Base-by-base conservation (phyloP, 2,888 invertebrate species). In the Cremastinae sp. region DNA sequence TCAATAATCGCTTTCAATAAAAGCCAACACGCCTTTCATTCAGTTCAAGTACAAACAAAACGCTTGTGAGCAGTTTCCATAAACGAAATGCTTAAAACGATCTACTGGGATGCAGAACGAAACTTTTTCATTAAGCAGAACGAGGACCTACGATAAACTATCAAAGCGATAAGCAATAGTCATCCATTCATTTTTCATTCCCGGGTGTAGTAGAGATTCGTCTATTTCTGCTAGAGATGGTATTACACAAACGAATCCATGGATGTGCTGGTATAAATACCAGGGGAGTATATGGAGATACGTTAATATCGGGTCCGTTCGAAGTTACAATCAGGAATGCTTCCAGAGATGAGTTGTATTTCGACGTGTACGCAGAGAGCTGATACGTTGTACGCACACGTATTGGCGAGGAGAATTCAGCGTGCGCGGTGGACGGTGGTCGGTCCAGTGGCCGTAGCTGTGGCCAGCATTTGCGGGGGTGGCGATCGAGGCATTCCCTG, bases 371-470 rank as follows among this genome's bases (percentile, higher is more conserved):
- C 5, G 28, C 28, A 5, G 28, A 28, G 28, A 28, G 5, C 28
- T 49, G 51, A 61, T 66, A 58, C 62, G 68, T 51, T 58, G 55
- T 61, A 70, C 74, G 70, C 74, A 77, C 70, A 74, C 73, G 69
- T 73, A 70, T 49, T 28, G 41, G 53, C 47, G n/a, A 61, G 55
- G 65, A 64, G 75, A 72, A 70, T 73, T 66, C 74, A 68, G 78
- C 84, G 83, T 84, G 85, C 85, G 82, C 85, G 86, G 28, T 28
- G 28, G 85, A 87, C 84, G 81, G 88, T 83, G 87, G 87, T 88
- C 86, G 87, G 89, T 88, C 88, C 86, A 88, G 89, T 88, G 88
- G 87, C 87, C 87, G 86, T 86, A 85, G 86, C 87, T 86, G 88
- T 86, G 87, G 87, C 87, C 79, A 81, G 80, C 79, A 78, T 80